Conservation (phyloP, 2,888 invertebrate species). For the Octonoba sinensis region DNA sequence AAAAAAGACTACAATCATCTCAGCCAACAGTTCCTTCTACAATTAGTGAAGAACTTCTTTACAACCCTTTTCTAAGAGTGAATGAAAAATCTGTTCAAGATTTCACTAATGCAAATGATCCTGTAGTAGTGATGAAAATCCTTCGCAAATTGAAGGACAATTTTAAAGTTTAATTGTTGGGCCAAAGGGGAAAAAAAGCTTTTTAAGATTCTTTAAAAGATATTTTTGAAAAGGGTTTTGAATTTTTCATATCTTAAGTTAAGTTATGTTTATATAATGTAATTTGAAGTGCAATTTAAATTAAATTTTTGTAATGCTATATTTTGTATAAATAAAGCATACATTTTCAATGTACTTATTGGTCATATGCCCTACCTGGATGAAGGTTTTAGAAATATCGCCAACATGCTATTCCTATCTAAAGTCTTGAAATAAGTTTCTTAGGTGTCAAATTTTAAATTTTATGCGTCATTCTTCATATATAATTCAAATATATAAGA, state of each 20-base stretch:
- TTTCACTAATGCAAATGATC: constrained; percentile 77
- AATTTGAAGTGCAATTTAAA: neutral
- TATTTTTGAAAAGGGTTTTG: neutral
- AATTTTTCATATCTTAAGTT: constrained; percentile 1
- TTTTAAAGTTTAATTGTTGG: constrained; percentile 75
- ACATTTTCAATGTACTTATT: neutral
- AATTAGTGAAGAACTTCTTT: constrained; percentile 86
- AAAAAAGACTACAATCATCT: constrained; percentile 73
- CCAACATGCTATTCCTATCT: too few species aligned
- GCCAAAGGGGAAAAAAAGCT: neutral
- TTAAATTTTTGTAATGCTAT: neutral
- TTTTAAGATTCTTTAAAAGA: too few species aligned
- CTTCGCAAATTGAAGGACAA: constrained; percentile 86
- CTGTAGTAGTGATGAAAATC: constrained; percentile 82
- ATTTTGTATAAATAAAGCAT: neutral
- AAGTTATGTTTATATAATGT: neutral
- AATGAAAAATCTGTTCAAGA: constrained; percentile 77
- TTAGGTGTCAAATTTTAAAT: too few species aligned
- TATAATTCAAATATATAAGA: too few species aligned
- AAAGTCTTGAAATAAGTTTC: too few species aligned
- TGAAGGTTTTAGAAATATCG: too few species aligned
- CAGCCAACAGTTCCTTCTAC: constrained; percentile 91
- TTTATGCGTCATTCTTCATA: too few species aligned
- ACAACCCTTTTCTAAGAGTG: constrained; percentile 96
- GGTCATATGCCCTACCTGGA: too few species aligned